phyloP scores from a whole-genome alignment of 1,140 invertebrate species.

The Thalassaphorura encarpata region DNA sequence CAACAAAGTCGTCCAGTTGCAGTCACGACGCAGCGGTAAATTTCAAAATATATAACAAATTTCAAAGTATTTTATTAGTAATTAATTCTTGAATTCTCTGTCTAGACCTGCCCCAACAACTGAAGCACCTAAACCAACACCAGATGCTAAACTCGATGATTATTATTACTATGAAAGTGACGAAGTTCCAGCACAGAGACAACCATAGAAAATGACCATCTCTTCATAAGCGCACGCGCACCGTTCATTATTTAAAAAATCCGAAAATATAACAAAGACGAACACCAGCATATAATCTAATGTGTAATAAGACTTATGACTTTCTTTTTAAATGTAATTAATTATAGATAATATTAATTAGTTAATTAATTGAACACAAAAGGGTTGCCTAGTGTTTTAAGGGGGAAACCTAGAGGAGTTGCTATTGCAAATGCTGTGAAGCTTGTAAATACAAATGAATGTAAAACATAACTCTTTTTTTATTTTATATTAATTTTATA shows the following conservation, averaged over 20 bases:
- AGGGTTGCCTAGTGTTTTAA: too few species aligned
- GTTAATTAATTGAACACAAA: too few species aligned
- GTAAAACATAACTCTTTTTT: too few species aligned
- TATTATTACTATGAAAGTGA: conserved; percentile 29
- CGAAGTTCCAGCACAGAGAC: conserved; percentile 11
- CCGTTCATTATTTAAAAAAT: background rate
- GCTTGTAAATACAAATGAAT: too few species aligned
- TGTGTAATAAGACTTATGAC: too few species aligned
- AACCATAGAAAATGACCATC: background rate
- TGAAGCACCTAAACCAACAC: conserved; percentile 11
- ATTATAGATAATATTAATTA: too few species aligned
- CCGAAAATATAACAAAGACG: too few species aligned
- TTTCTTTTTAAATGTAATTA: too few species aligned
- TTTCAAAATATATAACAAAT: background rate
- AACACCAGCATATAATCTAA: too few species aligned
- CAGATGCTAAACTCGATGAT: conserved; percentile 12
- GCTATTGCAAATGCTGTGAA: too few species aligned
- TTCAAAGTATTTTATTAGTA: background rate
- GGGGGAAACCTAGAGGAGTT: too few species aligned
- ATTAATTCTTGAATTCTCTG: background rate
- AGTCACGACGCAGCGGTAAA: conserved; percentile 3
- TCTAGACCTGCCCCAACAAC: conserved; percentile 8
- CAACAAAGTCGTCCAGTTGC: conserved; percentile 4
- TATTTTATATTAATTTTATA: too few species aligned
- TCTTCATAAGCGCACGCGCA: background rate